Evolutionary conservation across 92 coral and sea anemone genomes (phyloP).

Genomic region (Epizoanthus rinbou): DNA sequence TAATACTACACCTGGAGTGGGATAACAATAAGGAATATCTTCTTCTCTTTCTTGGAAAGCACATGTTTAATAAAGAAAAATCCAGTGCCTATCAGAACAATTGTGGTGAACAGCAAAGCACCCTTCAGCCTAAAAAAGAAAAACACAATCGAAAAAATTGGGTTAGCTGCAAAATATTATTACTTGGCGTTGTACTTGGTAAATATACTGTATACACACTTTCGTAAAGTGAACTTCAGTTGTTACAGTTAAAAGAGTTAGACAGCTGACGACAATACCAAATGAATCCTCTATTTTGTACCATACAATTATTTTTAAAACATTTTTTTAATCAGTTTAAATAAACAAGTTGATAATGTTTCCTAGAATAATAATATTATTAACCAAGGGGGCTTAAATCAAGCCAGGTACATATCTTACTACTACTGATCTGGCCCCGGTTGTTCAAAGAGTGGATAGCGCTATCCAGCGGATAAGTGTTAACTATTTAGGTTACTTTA

Average conservation of each 20-base stretch:
- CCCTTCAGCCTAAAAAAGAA: slow-evolving; percentile 79
- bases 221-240: neutral
- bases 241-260: neutral
- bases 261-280: neutral
- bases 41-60: slow-evolving; percentile 90
- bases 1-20: slow-evolving; percentile 80
- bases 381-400: no score
- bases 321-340: no score
- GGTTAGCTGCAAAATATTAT: no score
- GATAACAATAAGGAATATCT: slow-evolving; percentile 92
- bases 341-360: no score
- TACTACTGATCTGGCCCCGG: no score
- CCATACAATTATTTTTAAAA: no score
- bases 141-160: neutral
- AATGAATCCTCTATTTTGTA: no score
- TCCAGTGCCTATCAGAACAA: slow-evolving; percentile 96
- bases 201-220: neutral
- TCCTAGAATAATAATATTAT: no score
- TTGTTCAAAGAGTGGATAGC: no score
- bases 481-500: no score
- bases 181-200: neutral
- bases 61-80: slow-evolving; percentile 98
- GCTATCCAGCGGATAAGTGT: no score
- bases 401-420: no score
- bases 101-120: slow-evolving; percentile 92